Evolutionary conservation across 2,888 invertebrate genomes (phyloP).

Genomic region (Mesorhabditis spiculigera): DNA sequence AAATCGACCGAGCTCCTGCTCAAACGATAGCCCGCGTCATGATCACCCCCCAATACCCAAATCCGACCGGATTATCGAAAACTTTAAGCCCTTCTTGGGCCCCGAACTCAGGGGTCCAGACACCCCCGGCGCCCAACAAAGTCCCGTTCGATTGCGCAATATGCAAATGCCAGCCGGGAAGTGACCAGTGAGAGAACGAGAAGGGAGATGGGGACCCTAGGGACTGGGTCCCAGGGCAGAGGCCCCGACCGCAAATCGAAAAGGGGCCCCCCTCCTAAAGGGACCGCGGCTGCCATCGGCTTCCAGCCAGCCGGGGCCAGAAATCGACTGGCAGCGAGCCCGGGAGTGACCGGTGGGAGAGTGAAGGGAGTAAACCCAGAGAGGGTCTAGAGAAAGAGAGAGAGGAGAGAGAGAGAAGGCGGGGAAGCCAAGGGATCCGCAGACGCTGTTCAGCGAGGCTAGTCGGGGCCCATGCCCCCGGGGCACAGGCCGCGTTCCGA

Average conservation of each 20-base stretch:
- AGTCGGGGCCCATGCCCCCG: neutral
- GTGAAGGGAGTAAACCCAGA: neutral
- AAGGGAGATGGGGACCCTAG: neutral
- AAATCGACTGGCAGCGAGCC: neutral
- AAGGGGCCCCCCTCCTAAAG: neutral
- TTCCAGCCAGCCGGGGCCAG: neutral
- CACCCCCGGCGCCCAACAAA: no score
- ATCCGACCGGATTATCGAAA: no score
- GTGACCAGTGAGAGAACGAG: neutral
- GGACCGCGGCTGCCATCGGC: neutral
- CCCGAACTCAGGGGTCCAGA: no score
- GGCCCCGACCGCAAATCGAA: neutral
- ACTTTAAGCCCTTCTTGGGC: no score
- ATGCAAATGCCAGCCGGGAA: slow-evolving; percentile 1
- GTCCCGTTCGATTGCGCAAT: slow-evolving; percentile 1
- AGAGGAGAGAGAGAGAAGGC: neutral
- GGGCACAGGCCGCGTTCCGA: neutral
- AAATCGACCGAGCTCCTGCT: no score
- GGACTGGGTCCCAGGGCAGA: neutral
- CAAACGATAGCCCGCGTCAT: no score
- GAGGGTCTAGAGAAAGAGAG: neutral
- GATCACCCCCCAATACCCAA: no score
- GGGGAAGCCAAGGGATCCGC: neutral
- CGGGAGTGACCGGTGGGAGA: slow-evolving; percentile 1
- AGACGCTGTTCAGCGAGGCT: neutral